Base-by-base conservation (phyloP, 2,113 vertebrate species). In the Tenebrosternarchus preto region DNA sequence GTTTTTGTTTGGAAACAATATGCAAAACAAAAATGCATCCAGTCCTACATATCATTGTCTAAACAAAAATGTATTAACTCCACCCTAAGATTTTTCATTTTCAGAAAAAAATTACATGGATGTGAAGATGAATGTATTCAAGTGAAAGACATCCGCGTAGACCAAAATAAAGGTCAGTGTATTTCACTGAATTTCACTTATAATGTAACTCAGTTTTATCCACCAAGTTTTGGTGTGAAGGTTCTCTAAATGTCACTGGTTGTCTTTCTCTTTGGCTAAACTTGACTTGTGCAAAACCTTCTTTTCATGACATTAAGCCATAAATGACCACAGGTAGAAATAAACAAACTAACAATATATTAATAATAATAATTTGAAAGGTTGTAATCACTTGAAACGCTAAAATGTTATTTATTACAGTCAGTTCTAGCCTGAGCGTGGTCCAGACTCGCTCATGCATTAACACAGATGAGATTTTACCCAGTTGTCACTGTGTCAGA, bases 81-180 rank as follows among this genome's bases (percentile, higher is more conserved):
- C 17, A 6, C 64, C 20, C 6, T 11, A 5, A 25, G 56, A 0
- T 3, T 60, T 78, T 78, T 59, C 50, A 25, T 78, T 27, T 36
- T 73, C 33, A 39, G 64, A 29, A 22, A 43, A 31, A 72, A 83
- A n/a, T 78, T 56, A 73, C 79, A 77, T 81, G 73, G 39, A 61
- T 57, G 43, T 76, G 39, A 70, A 61, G 82, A 77, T 79, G 74
- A 57, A 73, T 71, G 68, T 53, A 70, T 57, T 60, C 74, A 43
- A 76, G 53, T 74, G 75, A 55, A 63, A 57, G 63, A 24, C 73
- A 24, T 29, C 79, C 60, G 53, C 43, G 8, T 19, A 31, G 73
- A 63, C 46, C 36, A 72, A 68, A 81, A 68, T 82, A 85, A 85
- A 86, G 75, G 78, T 80, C 83, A 77, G 46, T 56, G 75, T 69